phyloP scores from a whole-genome alignment of 2,888 invertebrate species.

The Tetranychus truncatus region DNA sequence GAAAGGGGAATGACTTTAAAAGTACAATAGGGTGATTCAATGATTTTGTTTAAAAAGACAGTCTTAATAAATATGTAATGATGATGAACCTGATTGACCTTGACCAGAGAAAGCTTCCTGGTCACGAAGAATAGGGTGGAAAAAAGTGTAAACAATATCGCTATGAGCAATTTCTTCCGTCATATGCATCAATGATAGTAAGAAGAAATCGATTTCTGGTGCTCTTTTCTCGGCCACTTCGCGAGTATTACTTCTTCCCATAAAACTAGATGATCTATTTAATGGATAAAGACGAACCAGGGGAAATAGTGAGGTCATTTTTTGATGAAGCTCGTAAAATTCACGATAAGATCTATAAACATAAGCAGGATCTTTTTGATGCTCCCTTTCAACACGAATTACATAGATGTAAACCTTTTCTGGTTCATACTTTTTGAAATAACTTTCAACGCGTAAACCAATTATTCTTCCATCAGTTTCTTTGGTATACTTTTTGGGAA shows the following conservation, averaged over 20 bases:
- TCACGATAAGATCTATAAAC: slow-evolving; percentile 88
- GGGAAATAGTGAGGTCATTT: slow-evolving; percentile 75
- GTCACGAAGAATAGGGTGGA: slow-evolving; percentile 83
- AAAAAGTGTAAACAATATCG: slow-evolving; percentile 66
- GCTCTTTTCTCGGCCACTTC: slow-evolving; percentile 84
- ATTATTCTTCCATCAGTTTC: slow-evolving; percentile 70
- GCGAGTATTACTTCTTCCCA: slow-evolving; percentile 75
- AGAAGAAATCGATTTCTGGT: slow-evolving; percentile 67
- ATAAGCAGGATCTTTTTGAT: slow-evolving; percentile 64
- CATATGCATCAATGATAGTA: slow-evolving; percentile 62
- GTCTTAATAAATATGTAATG: slow-evolving; percentile 39
- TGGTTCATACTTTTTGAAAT: slow-evolving; percentile 56
- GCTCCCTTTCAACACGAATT: slow-evolving; percentile 55
- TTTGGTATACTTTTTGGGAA: slow-evolving; percentile 65
- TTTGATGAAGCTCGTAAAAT: slow-evolving; percentile 87
- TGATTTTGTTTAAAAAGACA: slow-evolving; percentile 46
- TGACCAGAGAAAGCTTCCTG: slow-evolving; percentile 55
- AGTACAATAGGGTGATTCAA: slow-evolving; percentile 44
- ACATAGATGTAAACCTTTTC: slow-evolving; percentile 73
- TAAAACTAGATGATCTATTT: slow-evolving; percentile 27
- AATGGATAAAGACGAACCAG: slow-evolving; percentile 49
- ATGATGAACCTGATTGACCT: slow-evolving; percentile 27
- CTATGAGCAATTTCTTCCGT: slow-evolving; percentile 80
- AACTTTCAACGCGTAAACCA: slow-evolving; percentile 64
- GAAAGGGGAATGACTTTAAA: too few species aligned